Conservation (phyloP, 2,113 vertebrate species). For the Bothrops jararaca region DNA sequence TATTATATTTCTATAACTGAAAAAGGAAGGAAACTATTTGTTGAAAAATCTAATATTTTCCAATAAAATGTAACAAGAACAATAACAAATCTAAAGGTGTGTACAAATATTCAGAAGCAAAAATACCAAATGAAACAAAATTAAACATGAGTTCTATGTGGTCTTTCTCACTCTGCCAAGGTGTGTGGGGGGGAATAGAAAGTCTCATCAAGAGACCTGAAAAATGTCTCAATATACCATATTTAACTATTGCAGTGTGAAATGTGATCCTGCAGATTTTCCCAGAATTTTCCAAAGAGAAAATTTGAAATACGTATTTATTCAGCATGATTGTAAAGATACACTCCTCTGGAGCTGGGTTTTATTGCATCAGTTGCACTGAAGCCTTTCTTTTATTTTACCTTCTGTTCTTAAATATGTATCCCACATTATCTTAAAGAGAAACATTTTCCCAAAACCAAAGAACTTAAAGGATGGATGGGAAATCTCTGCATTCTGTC, state of each 20-base stretch:
- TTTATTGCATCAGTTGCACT: background rate
- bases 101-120: background rate
- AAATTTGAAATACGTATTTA: slow-evolving; percentile 24
- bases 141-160: background rate
- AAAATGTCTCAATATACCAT: background rate
- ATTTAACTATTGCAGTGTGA: background rate
- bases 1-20: background rate
- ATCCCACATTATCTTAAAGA: background rate
- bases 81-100: background rate
- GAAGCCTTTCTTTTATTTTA: background rate
- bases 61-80: background rate
- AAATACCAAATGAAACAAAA: background rate
- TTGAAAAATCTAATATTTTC: background rate
- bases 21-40: background rate
- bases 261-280: background rate
- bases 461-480: slow-evolving; percentile 9
- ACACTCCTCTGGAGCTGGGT: background rate
- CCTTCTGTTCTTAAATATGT: slow-evolving; percentile 10
- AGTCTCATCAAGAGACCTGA: background rate
- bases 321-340: background rate
- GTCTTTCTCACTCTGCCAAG: background rate
- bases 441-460: background rate
- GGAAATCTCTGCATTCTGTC: slow-evolving; percentile 22
- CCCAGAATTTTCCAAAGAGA: slow-evolving; percentile 18
- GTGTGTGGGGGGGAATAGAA: background rate